Percentiles rank a stretch among this genome's conserved stretches.
Evolutionary conservation across 1,140 invertebrate genomes (phyloP).

Genomic region (Drosophila sp.): DNA sequence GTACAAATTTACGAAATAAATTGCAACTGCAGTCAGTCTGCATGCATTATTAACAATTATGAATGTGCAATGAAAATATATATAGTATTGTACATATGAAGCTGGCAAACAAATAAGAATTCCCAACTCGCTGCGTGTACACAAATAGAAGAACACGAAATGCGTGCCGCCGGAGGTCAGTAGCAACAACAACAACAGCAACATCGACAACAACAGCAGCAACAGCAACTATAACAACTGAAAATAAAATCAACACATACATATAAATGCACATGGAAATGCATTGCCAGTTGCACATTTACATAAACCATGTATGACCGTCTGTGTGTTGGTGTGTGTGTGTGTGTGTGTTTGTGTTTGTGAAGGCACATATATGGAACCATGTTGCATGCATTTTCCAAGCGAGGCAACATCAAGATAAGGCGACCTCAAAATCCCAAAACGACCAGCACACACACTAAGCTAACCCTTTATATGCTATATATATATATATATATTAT

Average conservation of each 20-base stretch:
- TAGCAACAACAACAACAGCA: conserved; percentile 8
- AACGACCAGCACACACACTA: conserved; percentile 38
- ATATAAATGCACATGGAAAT: conserved; percentile 37
- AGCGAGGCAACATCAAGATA: conserved; percentile 46
- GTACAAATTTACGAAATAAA: conserved; percentile 16
- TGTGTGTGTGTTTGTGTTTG: background rate
- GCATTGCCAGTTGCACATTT: conserved; percentile 31
- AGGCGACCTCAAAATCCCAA: conserved; percentile 53
- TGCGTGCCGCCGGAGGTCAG: conserved; percentile 43
- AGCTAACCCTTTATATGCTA: conserved; percentile 24
- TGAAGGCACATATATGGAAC: conserved; percentile 3
- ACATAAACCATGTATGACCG: conserved; percentile 12
- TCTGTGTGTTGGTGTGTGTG: conserved; percentile 5
- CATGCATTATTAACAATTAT: conserved; percentile 56
- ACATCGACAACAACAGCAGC: conserved; percentile 7
- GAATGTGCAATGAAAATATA: conserved; percentile 43
- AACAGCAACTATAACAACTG: conserved; percentile 33
- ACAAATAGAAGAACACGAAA: conserved; percentile 40
- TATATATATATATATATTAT: conserved; percentile 8
- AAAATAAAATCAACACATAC: conserved; percentile 52
- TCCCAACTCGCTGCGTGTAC: conserved; percentile 38
- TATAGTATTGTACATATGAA: no score
- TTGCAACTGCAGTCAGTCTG: conserved; percentile 26
- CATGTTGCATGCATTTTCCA: conserved; percentile 40
- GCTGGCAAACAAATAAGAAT: conserved; percentile 45